Evolutionary conservation across 2,888 invertebrate species (phyloP).

Genomic region (Himalopsyche anomala): DNA sequence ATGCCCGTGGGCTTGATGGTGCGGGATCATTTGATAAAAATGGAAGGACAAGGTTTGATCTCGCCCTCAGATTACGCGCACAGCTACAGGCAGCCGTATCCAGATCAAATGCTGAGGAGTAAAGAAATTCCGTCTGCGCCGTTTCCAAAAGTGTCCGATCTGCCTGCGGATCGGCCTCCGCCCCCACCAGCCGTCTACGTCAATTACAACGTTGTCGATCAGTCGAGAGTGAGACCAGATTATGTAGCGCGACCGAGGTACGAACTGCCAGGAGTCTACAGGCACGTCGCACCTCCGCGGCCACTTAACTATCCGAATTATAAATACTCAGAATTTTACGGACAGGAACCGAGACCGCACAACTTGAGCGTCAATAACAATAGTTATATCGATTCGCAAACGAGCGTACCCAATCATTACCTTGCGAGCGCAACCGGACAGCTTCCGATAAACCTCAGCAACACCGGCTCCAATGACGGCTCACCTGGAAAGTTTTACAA

Average conservation of each 20-base stretch:
- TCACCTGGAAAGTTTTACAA: conserved; percentile 5
- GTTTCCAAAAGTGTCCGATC: background rate
- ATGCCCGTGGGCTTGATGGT: background rate
- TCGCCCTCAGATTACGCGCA: background rate
- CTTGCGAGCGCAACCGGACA: background rate
- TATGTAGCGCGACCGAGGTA: background rate
- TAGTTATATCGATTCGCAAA: conserved; percentile 26
- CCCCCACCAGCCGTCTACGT: background rate
- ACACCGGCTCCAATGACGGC: conserved; percentile 68
- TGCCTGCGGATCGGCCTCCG: background rate
- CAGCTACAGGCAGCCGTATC: background rate
- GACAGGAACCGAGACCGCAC: conserved; percentile 39
- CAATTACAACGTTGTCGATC: background rate
- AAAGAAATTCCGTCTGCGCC: background rate
- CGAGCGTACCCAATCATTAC: background rate
- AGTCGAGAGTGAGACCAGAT: background rate
- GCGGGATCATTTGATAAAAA: background rate
- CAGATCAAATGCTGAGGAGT: background rate
- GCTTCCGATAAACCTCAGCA: conserved; percentile 75
- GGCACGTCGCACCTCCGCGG: background rate
- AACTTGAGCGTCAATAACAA: conserved; percentile 53
- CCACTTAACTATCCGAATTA: background rate
- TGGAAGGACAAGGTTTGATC: background rate
- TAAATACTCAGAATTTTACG: background rate
- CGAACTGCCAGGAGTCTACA: background rate